These are phyloP conservation scores for Sphenopsis melanotis DNA, from an alignment of 2,797 vertebrate species.

Conservation along the genomic window DNA sequence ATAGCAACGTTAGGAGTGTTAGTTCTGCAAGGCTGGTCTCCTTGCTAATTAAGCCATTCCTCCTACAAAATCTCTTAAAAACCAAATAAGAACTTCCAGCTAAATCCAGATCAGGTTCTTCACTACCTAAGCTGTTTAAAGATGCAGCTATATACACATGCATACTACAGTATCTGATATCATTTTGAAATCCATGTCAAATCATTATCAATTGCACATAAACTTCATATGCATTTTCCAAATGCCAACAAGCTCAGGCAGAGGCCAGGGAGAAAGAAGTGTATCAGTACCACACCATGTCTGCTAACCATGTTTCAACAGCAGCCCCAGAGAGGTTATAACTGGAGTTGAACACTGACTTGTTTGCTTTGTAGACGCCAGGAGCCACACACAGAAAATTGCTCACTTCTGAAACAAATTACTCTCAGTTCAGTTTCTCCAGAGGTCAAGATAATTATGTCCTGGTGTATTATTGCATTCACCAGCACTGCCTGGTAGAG, in stretches of 20 bases:
- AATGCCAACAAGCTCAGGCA: neutral
- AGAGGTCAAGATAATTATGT: neutral
- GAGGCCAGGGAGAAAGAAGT: neutral
- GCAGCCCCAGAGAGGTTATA: neutral
- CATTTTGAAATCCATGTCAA: neutral
- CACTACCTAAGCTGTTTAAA: neutral
- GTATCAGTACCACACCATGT: accelerated
- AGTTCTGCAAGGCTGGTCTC: neutral
- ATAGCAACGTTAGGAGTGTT: neutral
- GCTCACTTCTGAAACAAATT: constrained; percentile 24
- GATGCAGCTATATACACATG: neutral
- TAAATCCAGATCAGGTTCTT: neutral
- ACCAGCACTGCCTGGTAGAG: neutral
- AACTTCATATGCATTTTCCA: neutral
- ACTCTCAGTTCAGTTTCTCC: neutral
- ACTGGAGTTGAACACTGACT: neutral
- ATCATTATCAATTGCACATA: neutral
- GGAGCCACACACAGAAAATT: constrained; percentile 17
- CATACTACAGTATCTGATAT: neutral
- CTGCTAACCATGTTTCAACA: neutral
- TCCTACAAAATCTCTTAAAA: neutral
- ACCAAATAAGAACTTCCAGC: neutral
- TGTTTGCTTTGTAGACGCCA: constrained; percentile 27
- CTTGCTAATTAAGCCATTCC: neutral
- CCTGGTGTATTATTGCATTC: neutral